Base-by-base conservation (phyloP, 2,888 invertebrate genomes). In the Lasius platythorax region DNA sequence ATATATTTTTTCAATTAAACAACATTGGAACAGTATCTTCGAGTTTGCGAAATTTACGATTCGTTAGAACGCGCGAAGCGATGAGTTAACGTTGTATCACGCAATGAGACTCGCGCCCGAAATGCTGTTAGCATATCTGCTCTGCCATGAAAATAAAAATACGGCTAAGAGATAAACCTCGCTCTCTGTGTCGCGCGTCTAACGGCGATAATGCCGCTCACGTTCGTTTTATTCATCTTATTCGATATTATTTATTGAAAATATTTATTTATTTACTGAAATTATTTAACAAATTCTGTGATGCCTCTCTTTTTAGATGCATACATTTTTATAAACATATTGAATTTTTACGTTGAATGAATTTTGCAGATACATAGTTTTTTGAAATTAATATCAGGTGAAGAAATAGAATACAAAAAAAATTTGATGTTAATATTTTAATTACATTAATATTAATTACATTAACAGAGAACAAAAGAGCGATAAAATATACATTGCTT, bases 1-100 rank as follows among this genome's bases (percentile, higher is more conserved):
- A 46, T 0, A 63, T 30, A 85, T 84, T 90, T 89, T 76, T 90
- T 91, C 87, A 92, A 91, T 92, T 90, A 90, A 86, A 83, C 83
- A 23, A 67, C 33, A 56, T 82, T 74, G 18, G 33, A 53, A 11
- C 50, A 75, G 58, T 91, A 91, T 89, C 88, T 81, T 37, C 9
- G 40, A 9, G 18, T 70, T 87, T 88, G 85, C 72, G 83, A 90
- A 85, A 87, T 53, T 43, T 33, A 30, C 63, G 63, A 50, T 11
- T 64, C 66, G 50, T 43, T 70, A 79, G 58, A 85, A 73, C 46
- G 83, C 66, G 15, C 53, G 53, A 8, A 53, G n/a, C n/a, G 84
- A 86, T 33, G 70, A 67, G 53, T 84, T 61, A 82, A 85, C 75
- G 18, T 46, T 40, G 43, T 18, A 58, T 40, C 0, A 53, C 40